These are phyloP conservation scores for Zonitis immaculata DNA, from an alignment of 2,888 invertebrate species.

Conservation along the genomic window DNA sequence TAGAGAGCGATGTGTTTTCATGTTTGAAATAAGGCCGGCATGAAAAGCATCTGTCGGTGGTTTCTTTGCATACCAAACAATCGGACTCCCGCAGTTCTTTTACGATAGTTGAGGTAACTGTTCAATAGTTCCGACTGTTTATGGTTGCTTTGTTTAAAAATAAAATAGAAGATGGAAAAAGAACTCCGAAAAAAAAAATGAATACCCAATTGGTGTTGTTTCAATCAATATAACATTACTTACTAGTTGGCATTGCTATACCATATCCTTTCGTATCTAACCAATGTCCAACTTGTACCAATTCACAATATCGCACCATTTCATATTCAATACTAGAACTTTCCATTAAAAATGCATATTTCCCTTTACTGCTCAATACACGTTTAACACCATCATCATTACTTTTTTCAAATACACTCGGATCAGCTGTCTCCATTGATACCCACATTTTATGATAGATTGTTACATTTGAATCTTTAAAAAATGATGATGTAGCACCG, in stretches of 20 bases:
- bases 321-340: conserved; percentile 92
- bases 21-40: conserved; percentile 14
- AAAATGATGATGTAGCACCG: conserved; percentile 89
- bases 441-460: conserved; percentile 91
- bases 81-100: conserved; percentile 37
- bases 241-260: conserved; percentile 85
- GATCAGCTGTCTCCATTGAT: conserved; percentile 79
- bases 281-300: conserved; percentile 68
- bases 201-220: too few species aligned
- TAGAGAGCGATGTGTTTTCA: conserved; percentile 9
- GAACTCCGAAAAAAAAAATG: too few species aligned
- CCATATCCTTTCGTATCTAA: conserved; percentile 92
- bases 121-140: conserved; percentile 37
- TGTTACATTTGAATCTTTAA: conserved; percentile 85
- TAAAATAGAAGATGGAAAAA: not conserved
- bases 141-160: conserved; percentile 30
- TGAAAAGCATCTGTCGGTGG: conserved; percentile 33
- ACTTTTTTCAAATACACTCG: conserved; percentile 74
- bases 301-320: conserved; percentile 77
- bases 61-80: conserved; percentile 41
- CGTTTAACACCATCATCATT: conserved; percentile 85
- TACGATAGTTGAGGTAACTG: conserved; percentile 32
- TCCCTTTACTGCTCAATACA: conserved; percentile 70
- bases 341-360: conserved; percentile 95
- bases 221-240: conserved; percentile 43